Conservation (phyloP, 2,888 invertebrate species). For the Amblyjoppa proteus region DNA sequence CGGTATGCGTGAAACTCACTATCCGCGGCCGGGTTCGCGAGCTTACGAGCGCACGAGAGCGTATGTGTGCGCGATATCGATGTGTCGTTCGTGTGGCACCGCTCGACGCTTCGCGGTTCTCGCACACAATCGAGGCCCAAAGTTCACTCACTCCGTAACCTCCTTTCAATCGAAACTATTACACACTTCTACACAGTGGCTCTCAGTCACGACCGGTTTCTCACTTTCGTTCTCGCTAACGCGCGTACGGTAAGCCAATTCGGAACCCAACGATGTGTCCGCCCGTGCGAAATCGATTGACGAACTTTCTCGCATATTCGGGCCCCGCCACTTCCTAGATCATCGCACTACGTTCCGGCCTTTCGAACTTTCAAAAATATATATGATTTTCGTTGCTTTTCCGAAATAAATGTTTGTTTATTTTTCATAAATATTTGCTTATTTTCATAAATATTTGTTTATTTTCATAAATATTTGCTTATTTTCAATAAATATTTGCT, state of each 20-base stretch:
- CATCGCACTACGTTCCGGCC: not conserved
- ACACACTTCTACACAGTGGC: constrained; percentile 83
- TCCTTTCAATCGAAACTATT: constrained; percentile 85
- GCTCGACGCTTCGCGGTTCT: constrained; percentile 65
- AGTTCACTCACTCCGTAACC: constrained; percentile 85
- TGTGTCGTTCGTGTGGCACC: constrained; percentile 63
- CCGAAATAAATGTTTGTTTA: too few species aligned
- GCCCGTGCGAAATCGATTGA: constrained; percentile 32
- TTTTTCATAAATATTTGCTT: too few species aligned
- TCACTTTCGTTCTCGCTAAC: constrained; percentile 63
- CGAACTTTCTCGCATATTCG: constrained; percentile 44
- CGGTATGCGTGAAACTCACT: constrained; percentile 38
- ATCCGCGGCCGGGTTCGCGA: constrained; percentile 41
- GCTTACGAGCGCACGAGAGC: not conserved
- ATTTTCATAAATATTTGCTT: too few species aligned
- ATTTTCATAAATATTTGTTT: too few species aligned
- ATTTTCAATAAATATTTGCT: too few species aligned
- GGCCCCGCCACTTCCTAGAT: not conserved
- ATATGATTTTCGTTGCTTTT: constrained; percentile 4
- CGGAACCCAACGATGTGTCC: not conserved
- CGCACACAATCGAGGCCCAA: constrained; percentile 79
- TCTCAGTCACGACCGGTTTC: constrained; percentile 75
- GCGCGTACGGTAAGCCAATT: constrained; percentile 16
- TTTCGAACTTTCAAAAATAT: not conserved
- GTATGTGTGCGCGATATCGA: constrained; percentile 21